Evolutionary conservation across 2,113 vertebrate species (phyloP).

Genomic region (Rhea americana): DNA sequence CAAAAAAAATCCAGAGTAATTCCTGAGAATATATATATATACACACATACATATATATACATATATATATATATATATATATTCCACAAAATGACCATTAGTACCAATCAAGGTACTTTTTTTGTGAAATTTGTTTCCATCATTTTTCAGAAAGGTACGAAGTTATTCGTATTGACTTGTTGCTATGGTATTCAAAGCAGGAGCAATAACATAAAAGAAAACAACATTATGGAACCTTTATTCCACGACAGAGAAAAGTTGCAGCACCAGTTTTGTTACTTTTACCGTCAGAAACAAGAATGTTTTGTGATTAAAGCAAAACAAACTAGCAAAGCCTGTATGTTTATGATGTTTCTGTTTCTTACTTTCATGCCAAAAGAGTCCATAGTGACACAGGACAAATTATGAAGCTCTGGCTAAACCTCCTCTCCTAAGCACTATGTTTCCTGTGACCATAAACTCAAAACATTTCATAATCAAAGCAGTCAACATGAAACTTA

Average conservation of each 20-base stretch:
- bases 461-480: background rate
- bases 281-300: background rate
- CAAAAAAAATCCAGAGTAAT: fast-evolving
- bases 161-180: background rate
- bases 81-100: too few relatives aligned
- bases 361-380: background rate
- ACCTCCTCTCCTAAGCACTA: background rate
- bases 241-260: background rate
- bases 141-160: background rate
- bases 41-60: too few relatives aligned
- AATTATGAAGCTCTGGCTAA: background rate
- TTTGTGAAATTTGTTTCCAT: background rate
- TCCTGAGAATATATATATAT: background rate
- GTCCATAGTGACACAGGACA: background rate
- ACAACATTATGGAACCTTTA: background rate
- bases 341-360: background rate
- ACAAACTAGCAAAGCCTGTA: background rate
- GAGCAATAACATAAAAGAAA: background rate
- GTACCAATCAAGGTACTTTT: background rate
- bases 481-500: background rate
- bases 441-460: background rate
- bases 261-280: background rate
- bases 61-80: too few relatives aligned
- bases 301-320: background rate
- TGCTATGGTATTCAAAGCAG: background rate